phyloP scores from a whole-genome alignment of 37 sponge, comb jelly and placozoan species.

The Beroe forskalii region DNA sequence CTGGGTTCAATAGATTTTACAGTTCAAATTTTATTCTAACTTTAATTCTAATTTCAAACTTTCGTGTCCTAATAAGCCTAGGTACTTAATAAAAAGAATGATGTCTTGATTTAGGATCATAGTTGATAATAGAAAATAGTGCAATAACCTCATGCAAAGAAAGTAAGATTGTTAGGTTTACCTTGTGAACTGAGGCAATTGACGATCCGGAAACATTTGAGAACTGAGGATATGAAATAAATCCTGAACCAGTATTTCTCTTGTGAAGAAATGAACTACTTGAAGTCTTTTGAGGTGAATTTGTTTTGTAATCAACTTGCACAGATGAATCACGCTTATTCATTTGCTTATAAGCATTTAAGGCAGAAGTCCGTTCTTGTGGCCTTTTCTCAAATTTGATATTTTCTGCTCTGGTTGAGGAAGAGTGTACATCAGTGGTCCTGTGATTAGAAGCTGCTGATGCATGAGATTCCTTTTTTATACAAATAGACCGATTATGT shows the following conservation, averaged over 20 bases:
- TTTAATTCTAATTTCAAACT: too few species aligned
- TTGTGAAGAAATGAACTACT: background rate
- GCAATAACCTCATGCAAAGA: too few species aligned
- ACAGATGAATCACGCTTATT: background rate
- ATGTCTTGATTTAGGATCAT: too few species aligned
- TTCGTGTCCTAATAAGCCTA: too few species aligned
- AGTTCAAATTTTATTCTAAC: too few species aligned
- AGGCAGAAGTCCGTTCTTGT: too few species aligned
- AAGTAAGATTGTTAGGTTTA: too few species aligned
- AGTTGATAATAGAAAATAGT: too few species aligned
- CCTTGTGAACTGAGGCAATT: constrained; percentile 19
- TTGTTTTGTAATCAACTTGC: background rate
- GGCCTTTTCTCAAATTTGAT: too few species aligned
- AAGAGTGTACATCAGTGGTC: background rate
- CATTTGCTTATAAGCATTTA: too few species aligned
- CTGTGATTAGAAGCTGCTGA: background rate
- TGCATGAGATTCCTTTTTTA: background rate
- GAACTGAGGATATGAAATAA: constrained; percentile 28
- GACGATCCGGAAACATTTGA: constrained; percentile 30
- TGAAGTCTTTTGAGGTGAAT: background rate
- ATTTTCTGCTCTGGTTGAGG: background rate
- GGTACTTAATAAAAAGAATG: too few species aligned
- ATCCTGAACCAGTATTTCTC: background rate
- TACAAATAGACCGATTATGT: background rate
- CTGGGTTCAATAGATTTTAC: too few species aligned